Conservation (phyloP, 2,888 invertebrate species). For the Xanthia togata region DNA sequence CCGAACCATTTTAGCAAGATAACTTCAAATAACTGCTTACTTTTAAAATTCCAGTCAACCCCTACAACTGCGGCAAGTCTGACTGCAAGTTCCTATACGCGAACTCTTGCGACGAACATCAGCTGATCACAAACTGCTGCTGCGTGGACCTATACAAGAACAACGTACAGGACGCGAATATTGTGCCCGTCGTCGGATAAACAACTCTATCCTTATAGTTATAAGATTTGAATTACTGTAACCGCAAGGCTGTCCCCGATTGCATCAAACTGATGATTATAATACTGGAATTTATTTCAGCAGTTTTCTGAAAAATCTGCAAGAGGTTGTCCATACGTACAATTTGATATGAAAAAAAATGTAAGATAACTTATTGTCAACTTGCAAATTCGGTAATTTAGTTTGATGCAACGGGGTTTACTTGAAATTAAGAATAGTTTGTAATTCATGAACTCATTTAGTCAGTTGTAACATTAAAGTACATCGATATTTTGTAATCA, state of each 20-base stretch:
- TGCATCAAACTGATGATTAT: slow-evolving; percentile 62
- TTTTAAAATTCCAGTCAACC: slow-evolving; percentile 79
- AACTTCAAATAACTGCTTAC: not conserved
- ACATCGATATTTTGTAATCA: slow-evolving; percentile 26
- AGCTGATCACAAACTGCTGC: slow-evolving; percentile 93
- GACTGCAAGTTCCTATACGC: slow-evolving; percentile 94
- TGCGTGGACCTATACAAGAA: slow-evolving; percentile 91
- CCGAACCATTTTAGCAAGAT: not conserved
- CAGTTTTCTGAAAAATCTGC: not conserved
- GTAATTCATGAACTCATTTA: slow-evolving; percentile 25
- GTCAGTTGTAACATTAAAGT: slow-evolving; percentile 40
- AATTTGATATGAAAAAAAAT: not conserved
- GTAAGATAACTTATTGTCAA: not conserved
- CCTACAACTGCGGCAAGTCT: slow-evolving; percentile 91
- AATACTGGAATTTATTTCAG: not conserved
- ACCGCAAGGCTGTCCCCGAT: slow-evolving; percentile 41
- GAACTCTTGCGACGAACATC: slow-evolving; percentile 93
- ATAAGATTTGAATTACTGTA: slow-evolving; percentile 36
- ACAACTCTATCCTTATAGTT: not conserved
- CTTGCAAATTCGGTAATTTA: slow-evolving; percentile 32
- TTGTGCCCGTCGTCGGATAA: slow-evolving; percentile 63
- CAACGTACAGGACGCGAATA: slow-evolving; percentile 65
- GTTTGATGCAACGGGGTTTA: slow-evolving; percentile 61
- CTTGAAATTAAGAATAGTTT: slow-evolving; percentile 23
- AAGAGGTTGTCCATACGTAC: not conserved